Percentiles rank a stretch among this genome's conserved stretches.
phyloP scores from a whole-genome alignment of 2,888 invertebrate genomes.

The Eueremaeus valkanovi region DNA sequence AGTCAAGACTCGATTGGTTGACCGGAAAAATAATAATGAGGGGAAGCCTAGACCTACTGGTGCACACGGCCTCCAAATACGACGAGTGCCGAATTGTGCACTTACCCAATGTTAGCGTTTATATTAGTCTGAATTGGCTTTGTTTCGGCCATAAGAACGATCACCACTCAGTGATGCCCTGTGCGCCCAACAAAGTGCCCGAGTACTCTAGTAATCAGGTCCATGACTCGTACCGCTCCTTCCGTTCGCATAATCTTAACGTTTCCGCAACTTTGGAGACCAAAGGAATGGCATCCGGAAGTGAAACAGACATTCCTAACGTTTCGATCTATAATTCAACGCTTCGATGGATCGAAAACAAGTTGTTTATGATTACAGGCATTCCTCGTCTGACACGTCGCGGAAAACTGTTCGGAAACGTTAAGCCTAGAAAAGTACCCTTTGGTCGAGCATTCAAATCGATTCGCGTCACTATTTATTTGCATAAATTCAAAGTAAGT shows the following conservation, averaged over 20 bases:
- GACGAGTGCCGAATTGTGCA: constrained; percentile 93
- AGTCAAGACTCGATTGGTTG: constrained; percentile 92
- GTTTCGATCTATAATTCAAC: constrained; percentile 88
- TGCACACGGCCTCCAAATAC: constrained; percentile 96
- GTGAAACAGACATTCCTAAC: constrained; percentile 47
- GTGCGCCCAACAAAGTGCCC: constrained; percentile 91
- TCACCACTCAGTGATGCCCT: constrained; percentile 90
- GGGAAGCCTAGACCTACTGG: constrained; percentile 89
- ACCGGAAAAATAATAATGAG: constrained; percentile 67
- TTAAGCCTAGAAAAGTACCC: constrained; percentile 79
- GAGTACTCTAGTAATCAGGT: constrained; percentile 95
- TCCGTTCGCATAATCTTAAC: constrained; percentile 79
- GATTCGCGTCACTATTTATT: constrained; percentile 47
- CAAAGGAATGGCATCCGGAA: constrained; percentile 49
- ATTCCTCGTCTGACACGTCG: constrained; percentile 91
- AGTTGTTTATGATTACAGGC: constrained; percentile 76
- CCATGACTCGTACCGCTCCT: constrained; percentile 92
- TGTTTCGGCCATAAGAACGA: constrained; percentile 91
- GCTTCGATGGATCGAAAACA: constrained; percentile 88
- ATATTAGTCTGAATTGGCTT: constrained; percentile 78
- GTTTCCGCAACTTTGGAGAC: constrained; percentile 74
- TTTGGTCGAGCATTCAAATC: constrained; percentile 73
- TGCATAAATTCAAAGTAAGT: constrained; percentile 60
- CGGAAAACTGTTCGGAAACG: constrained; percentile 79
- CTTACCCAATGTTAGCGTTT: constrained; percentile 73